Base-by-base conservation (phyloP, 2,797 vertebrate species). In the Phoebastria nigripes region DNA sequence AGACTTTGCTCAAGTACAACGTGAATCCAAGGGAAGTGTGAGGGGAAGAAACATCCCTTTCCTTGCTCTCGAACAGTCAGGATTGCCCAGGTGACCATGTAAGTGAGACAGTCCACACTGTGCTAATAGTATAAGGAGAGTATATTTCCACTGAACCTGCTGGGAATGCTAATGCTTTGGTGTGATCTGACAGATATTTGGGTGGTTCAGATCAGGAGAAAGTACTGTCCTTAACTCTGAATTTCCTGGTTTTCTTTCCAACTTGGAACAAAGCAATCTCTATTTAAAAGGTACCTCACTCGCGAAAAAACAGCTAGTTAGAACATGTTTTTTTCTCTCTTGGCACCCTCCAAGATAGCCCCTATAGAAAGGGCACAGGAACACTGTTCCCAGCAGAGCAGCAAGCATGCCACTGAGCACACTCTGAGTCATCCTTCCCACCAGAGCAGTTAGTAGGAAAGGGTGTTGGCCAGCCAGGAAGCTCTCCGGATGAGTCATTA, bases 401-500 rank as follows among this genome's bases (percentile, higher is more conserved):
- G 69, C 44, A 14, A 42, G 52, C 35, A 4, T 4, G 49, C 26
- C 28, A 11, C 79, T 20, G 46, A 51, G 62, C 87, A 44, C 79
- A 5, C 35, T 37, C 58, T 92, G 78, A 96, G 67, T 93, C 92
- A 88, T 4, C 78, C 52, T 89, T 67, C 73, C 83, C 86, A 76
- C 65, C 70, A 35, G 12, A 56, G 85, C n/a, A 35, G 17, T 81
- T 25, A 20, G 65, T 9, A 78, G 90, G 49, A 69, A 91, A 66
- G 82, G 95, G 93, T 74, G 82, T 71, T 90, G 89, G 66, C 86
- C 62, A 65, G 67, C 58, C 82, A 72, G 90, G 76, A 95, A 90
- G 81, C 84, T 95, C 79, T 59, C 58, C 41, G 76, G 44, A 14
- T 96, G 93, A 97, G 67, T 96, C 96, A 97, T 31, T 54, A 15